Conservation (phyloP, 1,140 invertebrate genomes). For the Conus ventricosus region DNA sequence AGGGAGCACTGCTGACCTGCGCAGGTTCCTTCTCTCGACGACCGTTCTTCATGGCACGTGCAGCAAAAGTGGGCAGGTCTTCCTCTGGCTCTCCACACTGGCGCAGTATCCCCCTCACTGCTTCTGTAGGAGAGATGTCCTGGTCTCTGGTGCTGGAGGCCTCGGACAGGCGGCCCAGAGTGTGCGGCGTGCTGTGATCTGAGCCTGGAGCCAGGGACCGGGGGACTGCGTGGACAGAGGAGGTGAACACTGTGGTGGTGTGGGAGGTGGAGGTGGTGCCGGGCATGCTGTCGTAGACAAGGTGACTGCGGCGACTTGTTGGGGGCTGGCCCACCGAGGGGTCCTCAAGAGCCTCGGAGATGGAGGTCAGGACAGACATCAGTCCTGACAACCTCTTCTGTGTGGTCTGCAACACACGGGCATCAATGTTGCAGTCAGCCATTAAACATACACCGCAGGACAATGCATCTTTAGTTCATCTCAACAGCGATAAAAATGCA, state of each 20-base stretch:
- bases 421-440: too few relatives aligned
- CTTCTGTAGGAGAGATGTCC: constrained; percentile 57
- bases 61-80: constrained; percentile 49
- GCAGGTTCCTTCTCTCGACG: constrained; percentile 25
- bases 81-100: constrained; percentile 57
- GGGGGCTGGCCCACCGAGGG: constrained; percentile 55
- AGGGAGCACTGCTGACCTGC: background rate
- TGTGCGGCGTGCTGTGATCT: too few relatives aligned
- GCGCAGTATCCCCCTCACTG: constrained; percentile 57
- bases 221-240: too few relatives aligned
- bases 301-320: constrained; percentile 58
- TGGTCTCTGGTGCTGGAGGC: background rate
- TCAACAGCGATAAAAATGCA: too few relatives aligned
- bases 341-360: constrained; percentile 76
- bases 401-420: too few relatives aligned
- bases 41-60: constrained; percentile 22
- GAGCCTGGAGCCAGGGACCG: too few relatives aligned
- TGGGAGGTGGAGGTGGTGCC: background rate
- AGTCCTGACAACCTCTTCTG: constrained; percentile 72
- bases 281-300: constrained; percentile 62
- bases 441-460: too few relatives aligned
- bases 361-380: constrained; percentile 77
- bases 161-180: background rate
- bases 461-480: too few relatives aligned
- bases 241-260: background rate